These are phyloP conservation scores for Parambassis ranga DNA, from an alignment of 2,797 vertebrate species.

Conservation along the genomic window DNA sequence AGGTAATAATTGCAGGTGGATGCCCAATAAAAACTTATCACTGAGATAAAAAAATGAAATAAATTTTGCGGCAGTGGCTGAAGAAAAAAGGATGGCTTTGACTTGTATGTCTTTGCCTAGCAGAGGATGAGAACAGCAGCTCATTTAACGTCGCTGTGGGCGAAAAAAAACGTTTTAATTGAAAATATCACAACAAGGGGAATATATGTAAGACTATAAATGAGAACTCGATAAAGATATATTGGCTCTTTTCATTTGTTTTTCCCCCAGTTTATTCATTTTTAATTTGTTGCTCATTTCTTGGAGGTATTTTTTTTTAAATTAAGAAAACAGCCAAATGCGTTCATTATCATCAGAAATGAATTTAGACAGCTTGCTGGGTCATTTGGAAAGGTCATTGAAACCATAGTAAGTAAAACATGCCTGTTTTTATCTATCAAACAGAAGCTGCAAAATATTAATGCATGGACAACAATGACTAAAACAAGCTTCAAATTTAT, in stretches of 20 bases:
- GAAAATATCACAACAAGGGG: slow-evolving; percentile 43
- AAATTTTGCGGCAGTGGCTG: slow-evolving; percentile 4
- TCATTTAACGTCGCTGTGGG: slow-evolving; percentile 8
- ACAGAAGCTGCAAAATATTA: neutral
- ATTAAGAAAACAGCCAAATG: neutral
- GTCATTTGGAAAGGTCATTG: no score
- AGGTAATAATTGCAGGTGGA: slow-evolving; percentile 63
- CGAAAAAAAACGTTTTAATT: slow-evolving; percentile 39
- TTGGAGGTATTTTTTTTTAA: neutral
- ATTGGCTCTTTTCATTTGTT: neutral
- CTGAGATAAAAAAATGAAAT: slow-evolving; percentile 61
- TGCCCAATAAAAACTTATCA: slow-evolving; percentile 60
- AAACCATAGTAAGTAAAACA: neutral
- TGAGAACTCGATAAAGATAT: neutral
- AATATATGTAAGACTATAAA: slow-evolving; percentile 1
- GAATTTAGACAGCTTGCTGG: neutral
- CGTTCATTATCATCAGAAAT: neutral
- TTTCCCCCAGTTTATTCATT: neutral
- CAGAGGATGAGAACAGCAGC: slow-evolving; percentile 26
- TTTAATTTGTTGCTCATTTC: slow-evolving; percentile 8
- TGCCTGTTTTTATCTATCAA: neutral
- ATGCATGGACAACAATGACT: neutral
- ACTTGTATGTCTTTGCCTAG: slow-evolving; percentile 47
- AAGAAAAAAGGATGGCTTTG: slow-evolving; percentile 16
- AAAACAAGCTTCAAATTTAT: no score